A percentile compares a stretch with the other conserved stretches of the same genome.
Evolutionary conservation across 2,888 invertebrate genomes (phyloP).

Genomic region (Pseudococcus longispinus): DNA sequence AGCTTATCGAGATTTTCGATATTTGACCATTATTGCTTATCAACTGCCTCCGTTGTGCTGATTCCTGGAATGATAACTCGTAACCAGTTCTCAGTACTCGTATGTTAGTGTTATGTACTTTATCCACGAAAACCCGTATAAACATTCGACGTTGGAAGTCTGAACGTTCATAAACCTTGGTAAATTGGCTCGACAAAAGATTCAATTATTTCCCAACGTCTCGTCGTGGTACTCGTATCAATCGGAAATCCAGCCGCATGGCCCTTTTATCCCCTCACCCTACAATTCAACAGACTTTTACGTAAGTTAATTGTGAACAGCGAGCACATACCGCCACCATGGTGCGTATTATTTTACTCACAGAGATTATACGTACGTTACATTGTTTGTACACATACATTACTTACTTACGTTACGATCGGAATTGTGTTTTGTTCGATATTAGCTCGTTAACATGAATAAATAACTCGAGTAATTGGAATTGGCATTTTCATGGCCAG

Average conservation of each 20-base stretch:
- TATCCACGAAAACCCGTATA: too few relatives aligned
- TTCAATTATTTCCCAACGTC: background rate
- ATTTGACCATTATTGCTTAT: background rate
- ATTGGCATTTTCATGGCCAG: constrained; percentile 38
- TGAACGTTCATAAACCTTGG: background rate
- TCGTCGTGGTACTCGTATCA: background rate
- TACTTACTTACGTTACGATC: background rate
- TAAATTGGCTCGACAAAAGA: background rate
- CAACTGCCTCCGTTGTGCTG: background rate
- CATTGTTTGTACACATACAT: background rate
- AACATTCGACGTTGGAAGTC: too few relatives aligned
- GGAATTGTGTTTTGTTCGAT: constrained; percentile 33
- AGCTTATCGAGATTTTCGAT: background rate
- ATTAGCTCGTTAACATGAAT: constrained; percentile 35
- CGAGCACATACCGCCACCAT: background rate
- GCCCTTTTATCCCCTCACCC: background rate
- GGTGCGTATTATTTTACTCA: background rate
- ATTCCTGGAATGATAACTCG: background rate
- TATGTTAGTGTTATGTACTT: background rate
- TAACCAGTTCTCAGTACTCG: background rate
- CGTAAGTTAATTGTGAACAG: background rate
- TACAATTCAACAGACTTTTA: background rate
- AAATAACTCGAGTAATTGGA: constrained; percentile 41
- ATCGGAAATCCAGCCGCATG: background rate
- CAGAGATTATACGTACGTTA: background rate